These are phyloP conservation scores for Eretmocerus hayati DNA, from an alignment of 2,888 invertebrate species.

Conservation along the genomic window DNA sequence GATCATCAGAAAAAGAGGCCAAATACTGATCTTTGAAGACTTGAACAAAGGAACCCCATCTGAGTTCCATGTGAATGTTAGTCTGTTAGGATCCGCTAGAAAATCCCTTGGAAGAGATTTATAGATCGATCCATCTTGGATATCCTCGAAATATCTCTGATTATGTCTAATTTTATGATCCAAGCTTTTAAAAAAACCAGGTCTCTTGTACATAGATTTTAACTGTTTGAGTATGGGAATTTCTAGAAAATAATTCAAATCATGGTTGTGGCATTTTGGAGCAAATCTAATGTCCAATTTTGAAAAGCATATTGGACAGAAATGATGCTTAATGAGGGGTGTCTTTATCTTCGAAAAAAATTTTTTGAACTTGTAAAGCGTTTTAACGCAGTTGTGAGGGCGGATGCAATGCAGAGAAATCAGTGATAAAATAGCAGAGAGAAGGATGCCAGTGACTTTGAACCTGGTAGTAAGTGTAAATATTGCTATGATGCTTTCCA, in stretches of 20 bases:
- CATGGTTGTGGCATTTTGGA: background rate
- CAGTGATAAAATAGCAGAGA: constrained; percentile 2
- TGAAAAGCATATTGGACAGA: constrained; percentile 8
- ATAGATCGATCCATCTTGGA: constrained; percentile 22
- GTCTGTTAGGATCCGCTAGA: constrained; percentile 14
- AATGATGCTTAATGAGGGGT: constrained; percentile 11
- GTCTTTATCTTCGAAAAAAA: constrained; percentile 2
- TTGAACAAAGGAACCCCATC: constrained; percentile 21
- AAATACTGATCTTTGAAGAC: constrained; percentile 17
- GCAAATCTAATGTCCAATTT: constrained; percentile 5
- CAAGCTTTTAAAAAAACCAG: constrained; percentile 14
- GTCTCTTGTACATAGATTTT: constrained; percentile 4
- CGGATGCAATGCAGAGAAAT: constrained; percentile 13
- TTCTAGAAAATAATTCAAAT: constrained; percentile 16
- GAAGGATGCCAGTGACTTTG: background rate
- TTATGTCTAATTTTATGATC: constrained; percentile 17
- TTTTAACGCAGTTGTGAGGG: constrained; percentile 10
- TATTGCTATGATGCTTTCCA: constrained; percentile 14
- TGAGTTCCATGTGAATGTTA: constrained; percentile 22
- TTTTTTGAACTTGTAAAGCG: constrained; percentile 17
- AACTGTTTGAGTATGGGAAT: constrained; percentile 15
- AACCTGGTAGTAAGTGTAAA: constrained; percentile 4
- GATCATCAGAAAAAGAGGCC: constrained; percentile 12
- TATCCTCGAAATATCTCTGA: constrained; percentile 18
- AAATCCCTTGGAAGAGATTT: constrained; percentile 7